phyloP scores from a whole-genome alignment of 2,888 invertebrate genomes.

The Cerastoderma edule region DNA sequence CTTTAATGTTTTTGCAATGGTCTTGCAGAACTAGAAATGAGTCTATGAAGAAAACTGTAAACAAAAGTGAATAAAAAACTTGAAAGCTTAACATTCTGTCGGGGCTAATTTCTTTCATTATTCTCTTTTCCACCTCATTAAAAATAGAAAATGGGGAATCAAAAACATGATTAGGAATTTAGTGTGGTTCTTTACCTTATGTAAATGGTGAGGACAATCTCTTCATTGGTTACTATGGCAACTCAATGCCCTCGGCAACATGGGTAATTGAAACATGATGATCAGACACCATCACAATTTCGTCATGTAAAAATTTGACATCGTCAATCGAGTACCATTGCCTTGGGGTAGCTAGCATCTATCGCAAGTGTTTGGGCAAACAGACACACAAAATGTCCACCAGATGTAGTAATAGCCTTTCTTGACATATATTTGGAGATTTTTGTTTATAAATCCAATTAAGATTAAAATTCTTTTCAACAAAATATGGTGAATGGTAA shows the following conservation, averaged over 20 bases:
- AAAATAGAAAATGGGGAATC: constrained; percentile 15
- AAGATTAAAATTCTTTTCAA: no score
- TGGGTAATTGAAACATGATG: constrained; percentile 56
- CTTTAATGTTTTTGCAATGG: no score
- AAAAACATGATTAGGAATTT: constrained; percentile 18
- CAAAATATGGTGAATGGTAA: no score
- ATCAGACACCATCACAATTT: constrained; percentile 46
- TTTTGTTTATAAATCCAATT: no score
- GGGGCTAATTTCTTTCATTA: background rate
- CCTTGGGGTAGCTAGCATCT: constrained; percentile 13
- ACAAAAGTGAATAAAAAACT: no score
- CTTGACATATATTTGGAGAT: no score
- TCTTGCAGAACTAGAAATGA: no score
- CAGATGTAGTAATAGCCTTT: no score
- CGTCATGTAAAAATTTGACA: constrained; percentile 25
- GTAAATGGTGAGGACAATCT: constrained; percentile 33
- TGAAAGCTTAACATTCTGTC: no score
- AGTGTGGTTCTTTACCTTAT: constrained; percentile 12
- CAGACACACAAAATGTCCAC: no score
- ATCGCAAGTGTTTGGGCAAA: constrained; percentile 3
- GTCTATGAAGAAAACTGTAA: no score
- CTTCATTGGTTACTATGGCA: constrained; percentile 47
- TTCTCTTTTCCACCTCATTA: constrained; percentile 9
- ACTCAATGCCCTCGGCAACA: constrained; percentile 46
- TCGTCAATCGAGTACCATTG: constrained; percentile 15